These are phyloP conservation scores for Poeciliopsis retropinna DNA, from an alignment of 2,113 vertebrate species.

Conservation along the genomic window DNA sequence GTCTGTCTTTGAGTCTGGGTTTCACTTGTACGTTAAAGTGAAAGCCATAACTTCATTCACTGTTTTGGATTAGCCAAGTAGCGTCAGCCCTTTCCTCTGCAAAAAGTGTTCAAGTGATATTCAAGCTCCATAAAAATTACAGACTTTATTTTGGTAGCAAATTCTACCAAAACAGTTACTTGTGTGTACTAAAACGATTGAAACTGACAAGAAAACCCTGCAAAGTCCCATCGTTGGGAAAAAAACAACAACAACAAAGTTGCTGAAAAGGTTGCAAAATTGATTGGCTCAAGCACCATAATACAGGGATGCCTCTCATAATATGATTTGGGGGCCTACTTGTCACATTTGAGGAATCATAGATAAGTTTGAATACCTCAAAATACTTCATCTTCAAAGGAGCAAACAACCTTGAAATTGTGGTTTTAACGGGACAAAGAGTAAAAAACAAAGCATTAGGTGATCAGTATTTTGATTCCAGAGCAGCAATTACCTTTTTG, in stretches of 20 bases:
- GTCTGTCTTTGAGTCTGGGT: too few relatives aligned
- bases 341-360: background rate
- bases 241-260: background rate
- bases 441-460: background rate
- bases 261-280: background rate
- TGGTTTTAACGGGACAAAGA: background rate
- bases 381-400: background rate
- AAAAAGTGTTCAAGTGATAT: too few relatives aligned
- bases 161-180: too few relatives aligned
- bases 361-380: background rate
- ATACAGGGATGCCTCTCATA: background rate
- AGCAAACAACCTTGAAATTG: too few relatives aligned
- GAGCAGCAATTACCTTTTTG: background rate
- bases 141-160: background rate
- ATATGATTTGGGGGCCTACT: background rate
- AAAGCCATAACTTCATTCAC: background rate
- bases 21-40: background rate
- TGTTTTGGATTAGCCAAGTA: background rate
- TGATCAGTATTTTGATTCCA: background rate
- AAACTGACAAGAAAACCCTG: background rate
- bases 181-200: background rate
- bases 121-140: too few relatives aligned
- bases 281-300: too few relatives aligned
- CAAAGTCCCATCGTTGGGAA: background rate
- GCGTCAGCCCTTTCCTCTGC: background rate